These are phyloP conservation scores for Arrhamphus sclerolepis DNA, from an alignment of 2,797 vertebrate genomes.

Conservation along the genomic window DNA sequence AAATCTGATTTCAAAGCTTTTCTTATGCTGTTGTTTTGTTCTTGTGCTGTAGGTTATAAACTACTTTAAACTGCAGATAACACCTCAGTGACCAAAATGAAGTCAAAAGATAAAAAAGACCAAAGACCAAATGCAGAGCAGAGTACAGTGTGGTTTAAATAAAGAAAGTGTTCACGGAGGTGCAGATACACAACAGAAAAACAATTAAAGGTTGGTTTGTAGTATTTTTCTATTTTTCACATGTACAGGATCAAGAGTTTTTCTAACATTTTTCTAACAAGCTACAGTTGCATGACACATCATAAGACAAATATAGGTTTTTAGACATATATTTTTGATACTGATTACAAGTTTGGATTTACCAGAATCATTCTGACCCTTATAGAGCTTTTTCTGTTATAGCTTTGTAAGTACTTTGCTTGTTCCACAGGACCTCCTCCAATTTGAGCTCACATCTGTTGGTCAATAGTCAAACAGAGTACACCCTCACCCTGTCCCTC, in stretches of 20 bases:
- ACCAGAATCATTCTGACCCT: background rate
- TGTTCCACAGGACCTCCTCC: background rate
- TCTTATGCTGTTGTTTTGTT: too few relatives aligned
- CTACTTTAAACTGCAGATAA: too few relatives aligned
- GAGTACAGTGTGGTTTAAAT: background rate
- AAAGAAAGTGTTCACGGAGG: background rate
- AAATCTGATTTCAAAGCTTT: too few relatives aligned
- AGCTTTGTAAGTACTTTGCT: background rate
- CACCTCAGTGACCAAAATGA: too few relatives aligned
- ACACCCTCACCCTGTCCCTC: constrained; percentile 42
- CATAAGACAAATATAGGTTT: background rate
- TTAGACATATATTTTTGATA: background rate
- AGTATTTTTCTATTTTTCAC: too few relatives aligned
- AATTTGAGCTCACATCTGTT: constrained; percentile 17
- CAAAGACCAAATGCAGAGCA: background rate
- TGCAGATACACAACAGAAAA: background rate
- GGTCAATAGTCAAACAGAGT: constrained; percentile 19
- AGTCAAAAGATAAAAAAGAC: background rate
- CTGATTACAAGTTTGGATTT: too few relatives aligned
- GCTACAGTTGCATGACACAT: background rate
- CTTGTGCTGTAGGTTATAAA: too few relatives aligned
- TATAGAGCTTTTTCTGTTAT: background rate
- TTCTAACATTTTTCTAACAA: background rate
- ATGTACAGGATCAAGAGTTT: too few relatives aligned
- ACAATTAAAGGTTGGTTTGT: background rate